Evolutionary conservation across 1,140 invertebrate species (phyloP).

Genomic region (Cyclargus thomasi): DNA sequence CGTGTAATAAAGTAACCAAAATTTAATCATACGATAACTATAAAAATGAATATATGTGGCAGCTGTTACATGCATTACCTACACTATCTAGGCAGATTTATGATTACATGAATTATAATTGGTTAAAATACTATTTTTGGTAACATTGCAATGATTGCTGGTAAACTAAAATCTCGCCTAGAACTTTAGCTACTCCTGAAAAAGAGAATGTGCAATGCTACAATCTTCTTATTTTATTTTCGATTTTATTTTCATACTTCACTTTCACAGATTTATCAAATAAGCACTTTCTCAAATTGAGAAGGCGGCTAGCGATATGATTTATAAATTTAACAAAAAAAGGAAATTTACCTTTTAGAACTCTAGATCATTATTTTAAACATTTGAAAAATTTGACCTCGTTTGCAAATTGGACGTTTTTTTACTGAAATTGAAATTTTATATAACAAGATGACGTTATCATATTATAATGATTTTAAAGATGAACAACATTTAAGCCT

Average conservation of each 20-base stretch:
- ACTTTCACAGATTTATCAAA: slow-evolving; percentile 55
- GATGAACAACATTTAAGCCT: no score
- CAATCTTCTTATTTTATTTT: slow-evolving; percentile 69
- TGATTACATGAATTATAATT: slow-evolving; percentile 35
- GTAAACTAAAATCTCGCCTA: slow-evolving; percentile 55
- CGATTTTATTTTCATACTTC: slow-evolving; percentile 65
- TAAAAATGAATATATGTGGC: slow-evolving; percentile 57
- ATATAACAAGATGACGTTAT: no score
- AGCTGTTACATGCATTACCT: slow-evolving; percentile 69
- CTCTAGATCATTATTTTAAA: no score
- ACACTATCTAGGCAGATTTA: slow-evolving; percentile 60
- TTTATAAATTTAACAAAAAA: slow-evolving; percentile 30
- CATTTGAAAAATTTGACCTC: no score
- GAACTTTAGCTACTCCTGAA: slow-evolving; percentile 64
- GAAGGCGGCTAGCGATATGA: slow-evolving; percentile 40
- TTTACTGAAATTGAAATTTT: no score
- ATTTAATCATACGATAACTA: slow-evolving; percentile 33
- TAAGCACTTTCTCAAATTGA: slow-evolving; percentile 51
- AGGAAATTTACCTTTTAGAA: no score
- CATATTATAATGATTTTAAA: no score
- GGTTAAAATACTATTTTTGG: slow-evolving; percentile 14
- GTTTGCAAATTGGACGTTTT: no score
- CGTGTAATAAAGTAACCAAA: slow-evolving; percentile 24
- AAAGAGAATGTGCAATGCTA: slow-evolving; percentile 73
- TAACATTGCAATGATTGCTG: not conserved